A percentile compares a stretch with the other conserved stretches of the same genome.
Conservation (phyloP, 2,888 invertebrate genomes). For the Lasioglossum malachurum region DNA sequence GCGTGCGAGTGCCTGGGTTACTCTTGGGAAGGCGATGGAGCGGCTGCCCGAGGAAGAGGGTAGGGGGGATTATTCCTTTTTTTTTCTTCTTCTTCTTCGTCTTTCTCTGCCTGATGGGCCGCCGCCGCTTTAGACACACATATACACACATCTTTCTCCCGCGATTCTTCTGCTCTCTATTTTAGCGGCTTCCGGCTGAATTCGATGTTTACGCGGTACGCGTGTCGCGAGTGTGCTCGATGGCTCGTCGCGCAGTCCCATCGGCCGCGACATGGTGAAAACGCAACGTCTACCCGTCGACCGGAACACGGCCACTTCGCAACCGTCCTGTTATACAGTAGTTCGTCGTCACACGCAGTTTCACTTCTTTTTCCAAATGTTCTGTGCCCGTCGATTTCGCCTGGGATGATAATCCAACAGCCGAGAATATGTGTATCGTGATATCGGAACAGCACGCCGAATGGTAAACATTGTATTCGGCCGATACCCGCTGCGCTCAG, state of each 20-base stretch:
- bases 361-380: not conserved
- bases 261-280: conserved; percentile 7
- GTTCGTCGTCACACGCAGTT: conserved; percentile 31
- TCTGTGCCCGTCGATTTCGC: not conserved
- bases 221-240: conserved; percentile 38
- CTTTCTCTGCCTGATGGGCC: conserved; percentile 19
- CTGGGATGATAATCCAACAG: not conserved
- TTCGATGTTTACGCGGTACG: conserved; percentile 55
- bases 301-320: conserved; percentile 9
- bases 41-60: conserved; percentile 57
- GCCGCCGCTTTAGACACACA: conserved; percentile 25
- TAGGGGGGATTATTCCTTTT: conserved; percentile 57
- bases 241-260: not conserved
- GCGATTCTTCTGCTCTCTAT: conserved; percentile 49
- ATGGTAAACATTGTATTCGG: conserved; percentile 60
- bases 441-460: conserved; percentile 4
- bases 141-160: conserved; percentile 15
- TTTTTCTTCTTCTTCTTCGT: conserved; percentile 29
- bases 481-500: conserved; percentile 48
- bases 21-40: conserved; percentile 63
- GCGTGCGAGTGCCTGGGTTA: conserved; percentile 67
- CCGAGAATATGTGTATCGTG: conserved; percentile 3
- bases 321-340: conserved; percentile 12
- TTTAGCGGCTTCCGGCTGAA: conserved; percentile 54
- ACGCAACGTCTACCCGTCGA: conserved; percentile 18